These are phyloP conservation scores for Helicoverpa assulta DNA, from an alignment of 2,888 invertebrate species.

Conservation along the genomic window DNA sequence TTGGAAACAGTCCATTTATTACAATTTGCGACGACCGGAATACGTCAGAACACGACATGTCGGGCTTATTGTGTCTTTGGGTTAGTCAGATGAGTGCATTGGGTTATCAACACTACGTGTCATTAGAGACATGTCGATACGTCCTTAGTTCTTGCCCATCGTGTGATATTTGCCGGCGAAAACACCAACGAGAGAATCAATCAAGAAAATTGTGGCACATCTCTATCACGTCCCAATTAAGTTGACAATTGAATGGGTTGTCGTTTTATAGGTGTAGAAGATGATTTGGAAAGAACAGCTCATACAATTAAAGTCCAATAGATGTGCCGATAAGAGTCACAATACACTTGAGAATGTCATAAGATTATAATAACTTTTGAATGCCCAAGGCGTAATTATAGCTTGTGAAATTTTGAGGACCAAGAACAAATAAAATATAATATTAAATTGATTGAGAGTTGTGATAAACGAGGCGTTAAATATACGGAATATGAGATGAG, in stretches of 20 bases:
- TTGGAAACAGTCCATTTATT: conserved; percentile 63
- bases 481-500: conserved; percentile 31
- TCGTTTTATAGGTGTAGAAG: neutral
- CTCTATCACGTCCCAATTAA: conserved; percentile 14
- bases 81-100: conserved; percentile 63
- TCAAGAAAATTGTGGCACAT: neutral
- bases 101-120: conserved; percentile 67
- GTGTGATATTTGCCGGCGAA: conserved; percentile 67
- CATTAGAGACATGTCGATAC: conserved; percentile 62
- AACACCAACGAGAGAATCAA: conserved; percentile 14
- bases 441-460: conserved; percentile 59
- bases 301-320: conserved; percentile 67
- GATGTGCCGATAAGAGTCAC: conserved; percentile 64
- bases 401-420: conserved; percentile 61
- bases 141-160: conserved; percentile 57
- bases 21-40: conserved; percentile 59
- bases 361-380: conserved; percentile 64
- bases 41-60: conserved; percentile 61
- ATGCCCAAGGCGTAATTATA: conserved; percentile 65
- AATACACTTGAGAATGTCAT: conserved; percentile 63
- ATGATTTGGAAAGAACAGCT: conserved; percentile 41
- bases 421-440: conserved; percentile 67
- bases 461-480: conserved; percentile 63
- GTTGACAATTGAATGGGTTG: conserved; percentile 14
- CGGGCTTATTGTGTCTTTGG: conserved; percentile 69